Evolutionary conservation across 2,797 vertebrate genomes (phyloP).

Genomic region (Lagocephalus sceleratus): DNA sequence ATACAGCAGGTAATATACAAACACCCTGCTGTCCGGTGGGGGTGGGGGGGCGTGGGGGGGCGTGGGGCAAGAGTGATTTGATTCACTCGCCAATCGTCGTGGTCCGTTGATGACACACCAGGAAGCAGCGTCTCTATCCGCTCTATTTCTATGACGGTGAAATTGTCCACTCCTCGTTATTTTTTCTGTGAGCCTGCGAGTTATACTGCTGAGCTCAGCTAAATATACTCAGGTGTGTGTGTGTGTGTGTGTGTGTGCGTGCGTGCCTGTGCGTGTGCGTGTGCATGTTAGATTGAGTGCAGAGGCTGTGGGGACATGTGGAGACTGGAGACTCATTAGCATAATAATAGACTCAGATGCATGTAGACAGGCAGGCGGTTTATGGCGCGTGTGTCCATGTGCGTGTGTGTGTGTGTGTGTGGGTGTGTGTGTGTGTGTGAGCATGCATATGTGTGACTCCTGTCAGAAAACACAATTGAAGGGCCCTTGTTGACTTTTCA

Average conservation of each 20-base stretch:
- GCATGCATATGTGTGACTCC: slow-evolving; percentile 25
- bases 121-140: slow-evolving; percentile 40
- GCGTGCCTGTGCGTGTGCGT: slow-evolving; percentile 16
- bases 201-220: slow-evolving; percentile 67
- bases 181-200: slow-evolving; percentile 43
- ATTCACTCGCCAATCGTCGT: slow-evolving; percentile 23
- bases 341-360: slow-evolving; percentile 80
- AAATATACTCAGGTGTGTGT: slow-evolving; percentile 29
- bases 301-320: slow-evolving; percentile 64
- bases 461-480: slow-evolving; percentile 71
- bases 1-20: background rate
- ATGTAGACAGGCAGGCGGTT: slow-evolving; percentile 58
- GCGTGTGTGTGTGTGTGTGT: slow-evolving; percentile 22
- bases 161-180: slow-evolving; percentile 61
- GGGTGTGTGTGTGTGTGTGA: slow-evolving; percentile 12
- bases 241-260: slow-evolving; percentile 19
- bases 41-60: no score
- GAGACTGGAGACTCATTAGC: slow-evolving; percentile 75
- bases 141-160: slow-evolving; percentile 48
- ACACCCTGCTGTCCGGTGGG: slow-evolving; percentile 1
- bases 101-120: slow-evolving; percentile 37
- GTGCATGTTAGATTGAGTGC: slow-evolving; percentile 18
- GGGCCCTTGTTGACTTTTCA: slow-evolving; percentile 79
- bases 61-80: background rate
- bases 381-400: slow-evolving; percentile 27